Conservation (phyloP, 1,140 invertebrate genomes). For the Pseudomyrmex concolor region DNA sequence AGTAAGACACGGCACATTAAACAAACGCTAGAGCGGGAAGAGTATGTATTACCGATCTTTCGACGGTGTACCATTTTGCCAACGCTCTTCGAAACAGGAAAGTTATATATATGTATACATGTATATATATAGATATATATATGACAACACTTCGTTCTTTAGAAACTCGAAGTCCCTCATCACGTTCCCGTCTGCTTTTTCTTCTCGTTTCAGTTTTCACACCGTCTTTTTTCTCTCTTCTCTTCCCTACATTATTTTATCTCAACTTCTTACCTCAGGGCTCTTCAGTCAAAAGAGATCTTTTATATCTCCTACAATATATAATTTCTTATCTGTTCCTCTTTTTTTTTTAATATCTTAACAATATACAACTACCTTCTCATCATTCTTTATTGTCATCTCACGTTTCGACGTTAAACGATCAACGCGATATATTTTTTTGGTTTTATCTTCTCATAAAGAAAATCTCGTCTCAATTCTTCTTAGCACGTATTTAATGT, state of each 20-base stretch:
- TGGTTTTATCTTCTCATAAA: constrained; percentile 1
- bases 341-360: constrained; percentile 31
- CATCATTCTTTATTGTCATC: not conserved
- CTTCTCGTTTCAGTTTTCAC: constrained; percentile 36
- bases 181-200: constrained; percentile 13
- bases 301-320: constrained; percentile 30
- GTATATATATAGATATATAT: not conserved
- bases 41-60: constrained; percentile 15
- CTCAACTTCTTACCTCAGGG: constrained; percentile 28
- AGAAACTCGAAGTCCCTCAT: constrained; percentile 29
- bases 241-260: constrained; percentile 42
- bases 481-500: not conserved
- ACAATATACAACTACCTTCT: constrained; percentile 23
- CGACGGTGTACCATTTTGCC: not conserved
- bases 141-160: not conserved
- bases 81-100: not conserved
- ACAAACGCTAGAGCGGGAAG: not conserved
- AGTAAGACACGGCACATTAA: not conserved
- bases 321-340: constrained; percentile 30
- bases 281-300: constrained; percentile 36
- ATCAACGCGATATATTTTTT: constrained; percentile 10
- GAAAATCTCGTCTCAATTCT: not conserved
- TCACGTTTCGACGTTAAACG: constrained; percentile 42
- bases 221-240: constrained; percentile 7
- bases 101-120: too few relatives aligned